A percentile compares a stretch with the other conserved stretches of the same genome.
Conservation (phyloP, 1,140 invertebrate species). For the Drosophila parabipectinata region DNA sequence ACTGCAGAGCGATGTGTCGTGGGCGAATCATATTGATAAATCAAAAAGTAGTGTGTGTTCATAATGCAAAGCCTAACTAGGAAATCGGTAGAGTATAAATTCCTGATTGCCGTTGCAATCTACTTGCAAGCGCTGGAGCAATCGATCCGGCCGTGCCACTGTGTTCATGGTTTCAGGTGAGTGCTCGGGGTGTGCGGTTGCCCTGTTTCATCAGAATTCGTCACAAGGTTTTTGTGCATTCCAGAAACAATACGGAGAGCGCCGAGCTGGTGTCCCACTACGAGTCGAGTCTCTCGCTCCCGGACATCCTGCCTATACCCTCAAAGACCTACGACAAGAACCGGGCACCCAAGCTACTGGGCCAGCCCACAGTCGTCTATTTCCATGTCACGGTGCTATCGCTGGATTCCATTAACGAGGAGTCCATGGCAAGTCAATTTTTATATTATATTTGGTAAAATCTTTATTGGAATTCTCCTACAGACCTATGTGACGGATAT, state of each 20-base stretch:
- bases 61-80: conserved; percentile 68
- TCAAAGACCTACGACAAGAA: conserved; percentile 95
- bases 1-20: conserved; percentile 59
- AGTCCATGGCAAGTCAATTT: conserved; percentile 91
- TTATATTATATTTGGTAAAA: not conserved
- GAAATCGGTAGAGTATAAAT: conserved; percentile 63
- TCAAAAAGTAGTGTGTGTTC: conserved; percentile 58
- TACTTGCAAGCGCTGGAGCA: conserved; percentile 75
- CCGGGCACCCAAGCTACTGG: conserved; percentile 92
- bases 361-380: conserved; percentile 93
- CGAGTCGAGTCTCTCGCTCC: conserved; percentile 89
- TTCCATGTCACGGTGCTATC: conserved; percentile 95
- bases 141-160: conserved; percentile 81
- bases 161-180: conserved; percentile 83
- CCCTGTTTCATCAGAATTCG: conserved; percentile 64
- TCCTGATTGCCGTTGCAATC: conserved; percentile 64
- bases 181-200: not conserved
- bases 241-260: conserved; percentile 81
- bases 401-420: conserved; percentile 94
- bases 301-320: conserved; percentile 92
- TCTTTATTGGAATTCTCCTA: not conserved
- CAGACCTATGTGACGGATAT: conserved; percentile 97
- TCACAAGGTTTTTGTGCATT: conserved; percentile 18
- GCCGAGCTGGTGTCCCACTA: conserved; percentile 82
- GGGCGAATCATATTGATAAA: conserved; percentile 48